Evolutionary conservation across 2,797 vertebrate genomes (phyloP).

Genomic region (Enteromius thamalakanensis): DNA sequence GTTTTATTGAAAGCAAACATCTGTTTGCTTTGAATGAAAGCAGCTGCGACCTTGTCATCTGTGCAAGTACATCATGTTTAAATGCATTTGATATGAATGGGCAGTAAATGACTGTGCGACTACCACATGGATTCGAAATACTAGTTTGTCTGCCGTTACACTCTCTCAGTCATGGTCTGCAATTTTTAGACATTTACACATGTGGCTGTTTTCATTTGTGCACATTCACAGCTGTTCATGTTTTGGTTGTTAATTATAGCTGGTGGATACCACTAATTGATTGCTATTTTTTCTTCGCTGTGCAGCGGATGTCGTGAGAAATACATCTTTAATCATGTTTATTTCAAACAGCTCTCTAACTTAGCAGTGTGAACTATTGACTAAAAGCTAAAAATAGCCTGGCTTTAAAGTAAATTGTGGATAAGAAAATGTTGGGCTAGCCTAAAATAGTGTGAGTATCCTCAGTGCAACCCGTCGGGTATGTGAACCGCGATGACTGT

Average conservation of each 20-base stretch:
- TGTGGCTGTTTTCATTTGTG: constrained; percentile 18
- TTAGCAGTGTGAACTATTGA: background rate
- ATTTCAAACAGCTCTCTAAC: background rate
- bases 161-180: constrained; percentile 2
- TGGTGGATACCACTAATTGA: constrained; percentile 7
- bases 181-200: constrained; percentile 21
- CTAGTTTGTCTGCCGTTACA: background rate
- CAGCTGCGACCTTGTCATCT: constrained; percentile 45
- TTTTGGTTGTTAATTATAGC: constrained; percentile 31
- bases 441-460: constrained; percentile 8
- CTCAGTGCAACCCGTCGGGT: constrained; percentile 20
- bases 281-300: constrained; percentile 8
- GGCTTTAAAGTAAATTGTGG: constrained; percentile 22
- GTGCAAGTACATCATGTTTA: constrained; percentile 26
- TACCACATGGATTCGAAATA: constrained; percentile 1
- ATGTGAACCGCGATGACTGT: constrained; percentile 27
- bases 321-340: background rate
- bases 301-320: background rate
- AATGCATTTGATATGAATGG: constrained; percentile 39
- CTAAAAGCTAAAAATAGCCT: constrained; percentile 7
- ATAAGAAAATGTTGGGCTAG: background rate
- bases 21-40: constrained; percentile 47
- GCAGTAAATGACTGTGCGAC: constrained; percentile 15
- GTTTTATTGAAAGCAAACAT: constrained; percentile 42
- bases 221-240: constrained; percentile 36